Conservation (phyloP, 2,888 invertebrate species). For the Masnerella sp. region DNA sequence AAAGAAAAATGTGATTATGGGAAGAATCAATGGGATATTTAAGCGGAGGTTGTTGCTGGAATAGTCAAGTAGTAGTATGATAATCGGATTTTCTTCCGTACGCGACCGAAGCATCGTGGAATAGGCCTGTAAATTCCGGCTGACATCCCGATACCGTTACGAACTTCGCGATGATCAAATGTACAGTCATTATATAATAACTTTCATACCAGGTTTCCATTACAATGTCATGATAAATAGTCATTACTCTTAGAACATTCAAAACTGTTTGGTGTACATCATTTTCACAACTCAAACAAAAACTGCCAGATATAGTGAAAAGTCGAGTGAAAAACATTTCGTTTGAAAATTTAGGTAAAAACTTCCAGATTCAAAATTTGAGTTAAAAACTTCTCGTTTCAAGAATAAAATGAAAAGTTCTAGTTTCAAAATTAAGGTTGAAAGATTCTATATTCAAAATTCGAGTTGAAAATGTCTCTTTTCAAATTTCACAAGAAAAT, state of each 20-base stretch:
- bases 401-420: too few species aligned
- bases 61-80: conserved; percentile 34
- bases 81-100: conserved; percentile 52
- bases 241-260: conserved; percentile 2
- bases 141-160: conserved; percentile 51
- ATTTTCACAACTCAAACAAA: too few species aligned
- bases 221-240: conserved; percentile 29
- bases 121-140: conserved; percentile 48
- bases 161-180: conserved; percentile 34
- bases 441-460: too few species aligned
- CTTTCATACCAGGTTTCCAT: conserved; percentile 15
- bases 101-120: conserved; percentile 36
- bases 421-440: too few species aligned
- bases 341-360: too few species aligned
- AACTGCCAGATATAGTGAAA: too few species aligned
- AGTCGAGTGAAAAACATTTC: too few species aligned
- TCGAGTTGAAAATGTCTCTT: too few species aligned
- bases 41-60: conserved; percentile 31
- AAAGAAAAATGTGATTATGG: conserved; percentile 16
- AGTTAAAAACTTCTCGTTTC: too few species aligned
- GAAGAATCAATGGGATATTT: conserved; percentile 42
- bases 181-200: conserved; percentile 43
- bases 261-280: conserved; percentile 1
- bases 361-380: too few species aligned
- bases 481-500: too few species aligned